phyloP scores from a whole-genome alignment of 2,888 invertebrate species.

The Polymixis lichenea region DNA sequence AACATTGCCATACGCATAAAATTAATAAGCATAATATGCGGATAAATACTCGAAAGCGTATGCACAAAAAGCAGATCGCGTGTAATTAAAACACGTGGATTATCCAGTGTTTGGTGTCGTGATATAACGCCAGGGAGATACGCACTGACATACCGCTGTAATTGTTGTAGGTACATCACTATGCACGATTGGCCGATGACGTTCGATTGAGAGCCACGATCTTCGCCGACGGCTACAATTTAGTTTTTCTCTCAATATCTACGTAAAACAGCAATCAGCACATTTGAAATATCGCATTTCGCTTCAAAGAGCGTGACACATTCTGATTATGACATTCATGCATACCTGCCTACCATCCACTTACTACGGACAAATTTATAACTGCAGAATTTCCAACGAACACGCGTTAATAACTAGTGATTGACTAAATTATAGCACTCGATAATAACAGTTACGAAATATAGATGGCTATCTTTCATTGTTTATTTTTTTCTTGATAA shows the following conservation, averaged over 20 bases:
- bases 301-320: constrained; percentile 56
- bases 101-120: constrained; percentile 59
- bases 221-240: constrained; percentile 35
- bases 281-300: constrained; percentile 57
- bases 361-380: constrained; percentile 38
- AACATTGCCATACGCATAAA: constrained; percentile 46
- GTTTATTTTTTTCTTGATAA: constrained; percentile 66
- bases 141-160: constrained; percentile 67
- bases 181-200: constrained; percentile 46
- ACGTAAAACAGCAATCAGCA: constrained; percentile 60
- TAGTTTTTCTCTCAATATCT: constrained; percentile 55
- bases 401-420: constrained; percentile 26
- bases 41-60: constrained; percentile 63
- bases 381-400: constrained; percentile 41
- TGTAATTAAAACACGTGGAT: constrained; percentile 57
- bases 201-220: constrained; percentile 49
- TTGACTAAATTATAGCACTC: constrained; percentile 41
- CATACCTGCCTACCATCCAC: constrained; percentile 20
- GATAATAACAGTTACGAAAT: constrained; percentile 49
- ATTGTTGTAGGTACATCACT: constrained; percentile 60
- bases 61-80: constrained; percentile 58
- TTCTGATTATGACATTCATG: constrained; percentile 50
- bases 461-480: constrained; percentile 51
- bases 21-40: constrained; percentile 48
- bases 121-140: constrained; percentile 63